phyloP scores from a whole-genome alignment of 1,140 invertebrate species.

The Bombus polaris region DNA sequence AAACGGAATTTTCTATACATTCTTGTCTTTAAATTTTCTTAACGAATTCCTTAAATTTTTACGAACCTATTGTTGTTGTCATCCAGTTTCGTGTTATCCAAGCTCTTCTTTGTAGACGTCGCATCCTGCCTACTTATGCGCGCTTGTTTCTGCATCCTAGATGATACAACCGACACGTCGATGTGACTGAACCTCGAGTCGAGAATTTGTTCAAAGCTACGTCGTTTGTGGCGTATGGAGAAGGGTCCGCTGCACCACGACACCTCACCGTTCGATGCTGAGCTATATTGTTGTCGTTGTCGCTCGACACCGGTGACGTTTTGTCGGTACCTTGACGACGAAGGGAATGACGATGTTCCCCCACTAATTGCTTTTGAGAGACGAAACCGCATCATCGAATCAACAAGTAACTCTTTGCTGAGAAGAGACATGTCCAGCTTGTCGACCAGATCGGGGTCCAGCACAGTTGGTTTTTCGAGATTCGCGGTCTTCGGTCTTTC shows the following conservation, averaged over 20 bases:
- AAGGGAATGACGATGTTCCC: constrained; percentile 46
- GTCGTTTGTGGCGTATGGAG: constrained; percentile 55
- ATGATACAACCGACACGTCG: constrained; percentile 35
- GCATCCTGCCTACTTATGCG: neutral
- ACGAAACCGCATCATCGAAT: constrained; percentile 71
- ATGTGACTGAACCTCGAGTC: constrained; percentile 32
- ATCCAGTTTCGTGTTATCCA: constrained; percentile 58
- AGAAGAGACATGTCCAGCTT: constrained; percentile 86
- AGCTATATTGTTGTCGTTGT: constrained; percentile 23
- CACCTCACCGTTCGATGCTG: neutral
- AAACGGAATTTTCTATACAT: neutral
- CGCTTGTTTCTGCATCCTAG: constrained; percentile 49
- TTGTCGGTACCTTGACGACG: constrained; percentile 55
- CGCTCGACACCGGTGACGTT: constrained; percentile 18
- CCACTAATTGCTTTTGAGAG: constrained; percentile 42
- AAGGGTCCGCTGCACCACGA: constrained; percentile 41
- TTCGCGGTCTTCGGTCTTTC: constrained; percentile 84
- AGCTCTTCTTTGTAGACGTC: neutral
- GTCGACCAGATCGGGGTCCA: constrained; percentile 82
- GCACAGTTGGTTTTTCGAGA: constrained; percentile 83
- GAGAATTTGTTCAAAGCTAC: constrained; percentile 66
- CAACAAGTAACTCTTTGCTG: constrained; percentile 83
- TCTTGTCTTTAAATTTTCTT: neutral
- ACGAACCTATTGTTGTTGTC: constrained; percentile 72
- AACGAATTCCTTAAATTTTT: neutral